Base-by-base conservation (phyloP, 1,140 invertebrate genomes). In the Capitella teleta region DNA sequence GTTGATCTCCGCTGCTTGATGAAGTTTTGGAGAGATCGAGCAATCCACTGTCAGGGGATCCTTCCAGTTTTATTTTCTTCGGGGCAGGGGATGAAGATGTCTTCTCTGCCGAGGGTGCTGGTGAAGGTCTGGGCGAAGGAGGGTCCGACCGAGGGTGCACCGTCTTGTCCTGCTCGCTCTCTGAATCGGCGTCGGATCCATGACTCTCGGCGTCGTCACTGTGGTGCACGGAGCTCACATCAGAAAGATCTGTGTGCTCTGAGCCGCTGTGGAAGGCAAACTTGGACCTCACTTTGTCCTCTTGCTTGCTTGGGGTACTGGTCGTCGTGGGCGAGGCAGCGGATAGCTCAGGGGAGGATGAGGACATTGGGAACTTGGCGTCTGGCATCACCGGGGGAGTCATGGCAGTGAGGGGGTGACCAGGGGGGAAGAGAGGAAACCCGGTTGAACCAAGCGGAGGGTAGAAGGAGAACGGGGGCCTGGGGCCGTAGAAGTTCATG, bases 381-480 rank as follows among this genome's bases (percentile, higher is more conserved):
- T 44, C 46, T 26, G 46, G 26, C 5, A 48, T 37, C 5, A 21
- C 16, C 8, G 46, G 25, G 18, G 46, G 28, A 19, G 28, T 34
- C 25, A 48, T 24, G 46, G 46, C 46, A 12, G 37, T 32, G 4
- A 48, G 25, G 23, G 28, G 54, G 36, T 41, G 50, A 23, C 28
- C 28, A 28, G 55, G 43, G 5, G 59, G 57, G 34, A 60, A 55
- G 23, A 58, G 46, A 14, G 59, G 55, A 44, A 61, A 63, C 2
- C 56, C 47, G 2, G 54, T 50, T n/a, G n/a, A n/a, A 25, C 52
- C 25, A 3, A 53, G 55, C 1, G 64, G 61, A 21, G 63, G 62
- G 47, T 60, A 64, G 53, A 64, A 66, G 26, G 67, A 60, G 51
- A 57, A 65, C 16, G 58, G 57, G 24, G 65, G 64, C n/a, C 65